Conservation (phyloP, 2,888 invertebrate genomes). For the Drosophila paramelanica region DNA sequence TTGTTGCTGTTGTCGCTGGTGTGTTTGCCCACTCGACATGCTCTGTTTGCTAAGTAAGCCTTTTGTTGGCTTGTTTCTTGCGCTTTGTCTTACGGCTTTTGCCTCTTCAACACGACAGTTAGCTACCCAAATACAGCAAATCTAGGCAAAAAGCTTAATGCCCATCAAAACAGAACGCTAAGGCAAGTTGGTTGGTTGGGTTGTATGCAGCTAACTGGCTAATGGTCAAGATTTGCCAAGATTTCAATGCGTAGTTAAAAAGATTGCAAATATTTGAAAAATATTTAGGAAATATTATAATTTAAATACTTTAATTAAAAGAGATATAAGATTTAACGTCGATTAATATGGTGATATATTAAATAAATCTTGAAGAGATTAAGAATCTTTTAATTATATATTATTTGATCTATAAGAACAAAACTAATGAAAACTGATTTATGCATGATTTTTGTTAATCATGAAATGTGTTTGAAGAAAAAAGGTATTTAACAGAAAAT, state of each 20-base stretch:
- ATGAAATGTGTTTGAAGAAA: too few species aligned
- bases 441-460: too few species aligned
- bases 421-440: too few species aligned
- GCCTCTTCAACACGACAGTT: conserved; percentile 34
- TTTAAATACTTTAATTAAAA: neutral
- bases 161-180: conserved; percentile 41
- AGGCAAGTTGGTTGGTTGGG: neutral
- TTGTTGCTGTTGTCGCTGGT: conserved; percentile 18
- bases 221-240: conserved; percentile 14
- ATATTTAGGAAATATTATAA: neutral
- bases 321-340: neutral
- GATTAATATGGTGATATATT: too few species aligned
- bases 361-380: too few species aligned
- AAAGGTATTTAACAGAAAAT: too few species aligned
- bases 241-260: neutral
- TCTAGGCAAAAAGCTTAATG: conserved; percentile 28
- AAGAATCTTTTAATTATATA: too few species aligned
- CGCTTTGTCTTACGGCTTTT: conserved; percentile 34
- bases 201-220: conserved; percentile 5
- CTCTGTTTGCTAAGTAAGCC: conserved; percentile 60
- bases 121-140: conserved; percentile 10
- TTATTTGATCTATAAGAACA: too few species aligned
- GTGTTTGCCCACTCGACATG: conserved; percentile 43
- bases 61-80: conserved; percentile 37
- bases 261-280: neutral